Evolutionary conservation across 1,140 invertebrate species (phyloP), one percentile per base, ranked within the genome.

Genomic region (Drosophila bocki): DNA sequence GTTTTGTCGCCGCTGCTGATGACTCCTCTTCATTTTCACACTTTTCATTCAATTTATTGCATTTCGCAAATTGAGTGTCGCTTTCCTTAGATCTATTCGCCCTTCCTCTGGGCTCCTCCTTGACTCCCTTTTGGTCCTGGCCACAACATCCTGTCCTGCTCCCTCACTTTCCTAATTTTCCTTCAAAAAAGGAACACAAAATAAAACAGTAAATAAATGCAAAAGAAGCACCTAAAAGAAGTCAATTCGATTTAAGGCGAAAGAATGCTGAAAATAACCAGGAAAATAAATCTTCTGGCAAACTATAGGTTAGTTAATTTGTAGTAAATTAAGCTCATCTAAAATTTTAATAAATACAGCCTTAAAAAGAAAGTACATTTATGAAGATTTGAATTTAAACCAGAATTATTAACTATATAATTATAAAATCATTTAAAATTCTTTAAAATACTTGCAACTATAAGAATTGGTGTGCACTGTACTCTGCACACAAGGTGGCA

Each of bases 11-110:
- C 56, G 63, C 50, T 77, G 68, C 68, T 85, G 84, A 84, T 84
- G 84, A 84, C 78, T 88, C 74, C 84, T 78, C 84, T 88, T 88
- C 84, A 90, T 88, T 88, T 88, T 90, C 84, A 90, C 84, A 88
- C 84, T 90, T 88, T 88, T 88, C 84, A 88, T 88, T 88, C 85
- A 90, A 88, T 88, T 88, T 88, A 88, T 88, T 79, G 86, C 81
- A 88, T 88, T 90, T 88, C 53, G 75, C 84, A 90, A 88, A 90
- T 88, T 88, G 84, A 88, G 84, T 84, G 80, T 84, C 80, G 70
- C 72, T 84, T 78, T 84, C 74, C 85, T 80, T 74, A 87, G 83
- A 76, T 82, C 60, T 82, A 59, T 64, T 65, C 65, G 33, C 54
- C 33, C 45, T 37, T 39, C 45, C 48, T 41, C 22, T 44, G 1